Conservation (phyloP, 2,888 invertebrate genomes). For the Smittia aterrima region DNA sequence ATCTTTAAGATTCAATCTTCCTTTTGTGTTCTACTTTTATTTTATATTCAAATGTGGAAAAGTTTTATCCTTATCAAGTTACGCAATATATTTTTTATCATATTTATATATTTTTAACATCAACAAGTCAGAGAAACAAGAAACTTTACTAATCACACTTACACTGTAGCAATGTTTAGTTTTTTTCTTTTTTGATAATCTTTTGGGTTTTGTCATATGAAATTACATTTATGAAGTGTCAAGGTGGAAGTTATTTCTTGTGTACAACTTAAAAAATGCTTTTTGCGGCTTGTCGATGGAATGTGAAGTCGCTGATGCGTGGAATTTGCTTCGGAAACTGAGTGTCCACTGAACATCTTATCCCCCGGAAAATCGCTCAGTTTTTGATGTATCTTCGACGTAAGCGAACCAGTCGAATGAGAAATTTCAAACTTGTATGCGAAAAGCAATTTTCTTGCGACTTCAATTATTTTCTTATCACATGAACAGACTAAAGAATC, state of each 20-base stretch:
- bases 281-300: constrained; percentile 4
- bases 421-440: not conserved
- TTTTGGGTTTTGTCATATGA: not conserved
- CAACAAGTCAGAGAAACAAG: not conserved
- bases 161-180: not conserved
- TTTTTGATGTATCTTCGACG: not conserved
- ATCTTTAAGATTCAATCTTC: not conserved
- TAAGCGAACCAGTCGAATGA: not conserved
- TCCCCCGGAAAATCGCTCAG: constrained; percentile 40
- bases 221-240: not conserved
- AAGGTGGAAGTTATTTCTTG: not conserved
- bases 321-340: not conserved
- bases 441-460: not conserved
- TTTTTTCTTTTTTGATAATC: constrained; percentile 7
- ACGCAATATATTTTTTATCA: constrained; percentile 12
- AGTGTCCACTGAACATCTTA: constrained; percentile 28
- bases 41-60: constrained; percentile 9
- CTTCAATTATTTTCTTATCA: not conserved
- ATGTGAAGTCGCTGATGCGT: not conserved
- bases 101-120: constrained; percentile 22
- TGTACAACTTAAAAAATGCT: not conserved
- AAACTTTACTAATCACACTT: not conserved
- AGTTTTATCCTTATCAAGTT: not conserved
- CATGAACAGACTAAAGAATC: not conserved
- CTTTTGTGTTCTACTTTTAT: constrained; percentile 4